These are phyloP conservation scores for Cathartes aura DNA, from an alignment of 2,113 vertebrate genomes.

Conservation along the genomic window DNA sequence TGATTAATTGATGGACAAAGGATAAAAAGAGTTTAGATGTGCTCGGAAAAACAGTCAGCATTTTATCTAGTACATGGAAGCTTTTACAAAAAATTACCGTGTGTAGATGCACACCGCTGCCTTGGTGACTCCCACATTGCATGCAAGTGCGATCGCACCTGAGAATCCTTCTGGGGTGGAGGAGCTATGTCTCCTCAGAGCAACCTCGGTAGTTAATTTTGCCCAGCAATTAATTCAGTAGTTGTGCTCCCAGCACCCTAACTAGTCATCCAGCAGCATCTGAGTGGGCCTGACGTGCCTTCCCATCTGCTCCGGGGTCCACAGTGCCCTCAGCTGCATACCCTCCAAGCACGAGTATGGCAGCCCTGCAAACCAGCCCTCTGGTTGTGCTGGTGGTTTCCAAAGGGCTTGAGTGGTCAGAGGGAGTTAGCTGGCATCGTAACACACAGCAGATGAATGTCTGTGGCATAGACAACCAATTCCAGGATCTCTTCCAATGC, in stretches of 20 bases:
- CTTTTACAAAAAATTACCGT: not conserved
- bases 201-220: not conserved
- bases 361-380: not conserved
- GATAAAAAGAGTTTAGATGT: not conserved
- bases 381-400: not conserved
- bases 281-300: not conserved
- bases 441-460: not conserved
- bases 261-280: not conserved
- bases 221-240: not conserved
- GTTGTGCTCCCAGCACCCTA: not conserved
- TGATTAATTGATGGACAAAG: not conserved
- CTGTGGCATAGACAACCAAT: not conserved
- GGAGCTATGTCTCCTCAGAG: not conserved
- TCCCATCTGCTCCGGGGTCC: rapidly evolving
- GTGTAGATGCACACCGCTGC: not conserved
- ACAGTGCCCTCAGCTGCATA: rapidly evolving
- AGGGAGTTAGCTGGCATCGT: not conserved
- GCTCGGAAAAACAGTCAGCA: not conserved
- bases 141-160: not conserved
- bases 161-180: not conserved
- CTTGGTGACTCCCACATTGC: not conserved
- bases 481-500: not conserved
- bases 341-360: rapidly evolving
- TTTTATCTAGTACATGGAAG: not conserved
- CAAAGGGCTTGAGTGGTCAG: not conserved